Evolutionary conservation across 2,113 vertebrate genomes (phyloP).

Genomic region (Syrrhaptes paradoxus): DNA sequence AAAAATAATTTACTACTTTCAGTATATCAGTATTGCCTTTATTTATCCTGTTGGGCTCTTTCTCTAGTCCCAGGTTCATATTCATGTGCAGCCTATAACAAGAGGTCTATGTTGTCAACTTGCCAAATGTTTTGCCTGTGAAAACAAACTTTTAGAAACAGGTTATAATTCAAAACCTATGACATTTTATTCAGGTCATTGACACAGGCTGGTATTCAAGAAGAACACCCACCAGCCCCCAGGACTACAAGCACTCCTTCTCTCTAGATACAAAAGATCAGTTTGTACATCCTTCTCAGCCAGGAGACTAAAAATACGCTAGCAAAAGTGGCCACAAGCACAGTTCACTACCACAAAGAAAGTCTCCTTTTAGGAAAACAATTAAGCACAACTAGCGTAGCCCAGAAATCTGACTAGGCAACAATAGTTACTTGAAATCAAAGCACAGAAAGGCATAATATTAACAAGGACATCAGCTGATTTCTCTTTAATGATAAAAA

Average conservation of each 20-base stretch:
- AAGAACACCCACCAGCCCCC: not conserved
- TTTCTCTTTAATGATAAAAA: not conserved
- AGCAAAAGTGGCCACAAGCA: not conserved
- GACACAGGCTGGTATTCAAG: not conserved
- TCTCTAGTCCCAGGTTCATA: not conserved
- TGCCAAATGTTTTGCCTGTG: not conserved
- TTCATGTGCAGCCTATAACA: not conserved
- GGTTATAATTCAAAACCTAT: not conserved
- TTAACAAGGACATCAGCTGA: not conserved
- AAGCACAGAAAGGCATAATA: not conserved
- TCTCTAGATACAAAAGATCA: not conserved
- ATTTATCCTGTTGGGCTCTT: not conserved
- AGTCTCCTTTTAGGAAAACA: not conserved
- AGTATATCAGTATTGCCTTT: not conserved
- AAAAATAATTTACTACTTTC: not conserved
- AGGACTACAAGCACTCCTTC: not conserved
- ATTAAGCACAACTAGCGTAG: not conserved
- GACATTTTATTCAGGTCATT: not conserved
- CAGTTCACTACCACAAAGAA: not conserved
- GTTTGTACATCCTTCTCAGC: not conserved
- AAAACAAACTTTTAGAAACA: not conserved
- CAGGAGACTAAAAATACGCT: not conserved
- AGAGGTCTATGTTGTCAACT: not conserved
- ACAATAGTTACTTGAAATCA: not conserved
- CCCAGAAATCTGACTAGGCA: not conserved